Base-by-base conservation (phyloP, 2,797 vertebrate species). In the Salarias fasciatus region DNA sequence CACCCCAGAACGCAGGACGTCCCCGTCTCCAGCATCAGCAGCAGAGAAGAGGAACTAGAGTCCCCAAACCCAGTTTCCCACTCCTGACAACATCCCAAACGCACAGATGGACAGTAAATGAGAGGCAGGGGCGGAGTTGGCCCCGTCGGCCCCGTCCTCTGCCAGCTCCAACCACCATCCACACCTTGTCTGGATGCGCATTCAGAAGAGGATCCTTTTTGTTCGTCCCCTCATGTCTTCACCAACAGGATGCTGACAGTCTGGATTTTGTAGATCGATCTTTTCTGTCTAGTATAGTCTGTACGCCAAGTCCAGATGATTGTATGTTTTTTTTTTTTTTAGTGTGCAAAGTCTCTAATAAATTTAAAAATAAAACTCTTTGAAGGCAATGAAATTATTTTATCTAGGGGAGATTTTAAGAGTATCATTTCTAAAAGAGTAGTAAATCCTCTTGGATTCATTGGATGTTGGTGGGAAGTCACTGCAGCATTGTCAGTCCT, bases 1-100 rank as follows among this genome's bases (percentile, higher is more conserved):
- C 30, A 31, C 30, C 4, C 30, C 30, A 44, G 29, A 56, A 59
- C 60, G 55, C 62, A 51, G 6, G 3, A 36, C 53, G 30, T 11
- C 36, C 12, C 10, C 7, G 24, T 58, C 64, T 53, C 47, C 7
- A 53, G 50, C 33, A 18, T 24, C 40, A 8, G 33, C 53, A 10
- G 31, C 44, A 28, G n/a, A 40, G 46, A 45, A 47, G 31, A 45
- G 15, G 50, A 72, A 28, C n/a, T n/a, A 8, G 36, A 44, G 18
- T 24, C 31, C 12, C 33, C 47, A 45, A 58, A 40, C 9, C 36
- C 5, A 13, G 9, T 62, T 69, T 72, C 66, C 33, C 28, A 56
- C 37, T 49, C 42, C 53, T 66, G n/a, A n/a, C n/a, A n/a, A n/a
- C n/a, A n/a, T 37, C 54, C 61, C 69, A 70, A 66, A 69, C 28